Conservation (phyloP, 2,888 invertebrate genomes). For the Phaonia tiefii region DNA sequence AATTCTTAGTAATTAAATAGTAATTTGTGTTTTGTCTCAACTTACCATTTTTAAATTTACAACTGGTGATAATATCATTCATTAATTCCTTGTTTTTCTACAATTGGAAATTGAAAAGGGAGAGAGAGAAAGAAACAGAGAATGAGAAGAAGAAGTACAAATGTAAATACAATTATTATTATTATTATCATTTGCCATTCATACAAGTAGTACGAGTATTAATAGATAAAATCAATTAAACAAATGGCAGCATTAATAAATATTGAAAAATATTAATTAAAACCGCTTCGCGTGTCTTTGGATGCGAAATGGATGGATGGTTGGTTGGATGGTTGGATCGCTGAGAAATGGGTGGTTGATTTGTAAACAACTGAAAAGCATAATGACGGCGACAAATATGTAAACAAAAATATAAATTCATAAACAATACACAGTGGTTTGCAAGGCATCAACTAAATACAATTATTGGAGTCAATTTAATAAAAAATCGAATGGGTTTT, state of each 20-base stretch:
- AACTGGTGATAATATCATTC: constrained; percentile 86
- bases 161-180: constrained; percentile 37
- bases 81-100: constrained; percentile 90
- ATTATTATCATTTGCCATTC: background rate
- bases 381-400: no score
- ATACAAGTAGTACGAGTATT: background rate
- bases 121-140: constrained; percentile 58
- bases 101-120: constrained; percentile 78
- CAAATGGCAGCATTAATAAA: constrained; percentile 3
- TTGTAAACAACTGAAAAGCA: no score
- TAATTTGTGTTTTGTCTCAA: constrained; percentile 63
- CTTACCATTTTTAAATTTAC: constrained; percentile 86
- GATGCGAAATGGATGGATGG: background rate
- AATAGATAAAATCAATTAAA: constrained; percentile 17
- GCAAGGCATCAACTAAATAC: no score
- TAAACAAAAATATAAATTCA: no score
- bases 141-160: constrained; percentile 42
- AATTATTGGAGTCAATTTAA: no score
- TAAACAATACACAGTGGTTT: no score
- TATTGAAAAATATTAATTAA: constrained; percentile 49
- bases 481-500: no score
- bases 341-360: no score
- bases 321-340: no score
- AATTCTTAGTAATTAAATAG: background rate
- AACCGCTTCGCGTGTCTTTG: constrained; percentile 40